Percentiles rank a stretch among this genome's conserved stretches.
Evolutionary conservation across 1,140 invertebrate species (phyloP).

Genomic region (Sarcophaga bullata): DNA sequence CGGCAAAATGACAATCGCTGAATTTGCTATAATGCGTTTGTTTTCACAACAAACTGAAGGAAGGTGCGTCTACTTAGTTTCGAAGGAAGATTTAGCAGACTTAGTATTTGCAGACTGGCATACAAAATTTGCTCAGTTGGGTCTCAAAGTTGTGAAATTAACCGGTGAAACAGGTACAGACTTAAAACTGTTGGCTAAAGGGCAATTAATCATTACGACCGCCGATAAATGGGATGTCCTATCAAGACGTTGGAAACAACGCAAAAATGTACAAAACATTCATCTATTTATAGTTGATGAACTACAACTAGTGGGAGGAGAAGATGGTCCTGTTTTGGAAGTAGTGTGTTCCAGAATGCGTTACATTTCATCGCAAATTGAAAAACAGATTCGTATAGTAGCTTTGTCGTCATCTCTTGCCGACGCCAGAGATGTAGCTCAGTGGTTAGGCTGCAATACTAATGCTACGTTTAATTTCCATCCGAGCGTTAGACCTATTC

Average conservation of each 20-base stretch:
- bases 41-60: constrained; percentile 79
- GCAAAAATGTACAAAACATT: constrained; percentile 98
- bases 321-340: constrained; percentile 93
- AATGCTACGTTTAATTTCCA: constrained; percentile 98
- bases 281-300: constrained; percentile 98
- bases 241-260: constrained; percentile 97
- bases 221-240: constrained; percentile 99
- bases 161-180: constrained; percentile 98
- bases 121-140: constrained; percentile 85
- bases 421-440: constrained; percentile 94
- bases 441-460: constrained; percentile 95
- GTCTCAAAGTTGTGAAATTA: constrained; percentile 89
- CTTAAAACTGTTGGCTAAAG: constrained; percentile 90
- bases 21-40: constrained; percentile 94
- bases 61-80: constrained; percentile 92
- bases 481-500: constrained; percentile 94
- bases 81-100: constrained; percentile 91
- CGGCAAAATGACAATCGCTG: constrained; percentile 96
- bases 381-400: constrained; percentile 94
- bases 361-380: constrained; percentile 97
- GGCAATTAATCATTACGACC: constrained; percentile 95
- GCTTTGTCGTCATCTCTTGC: constrained; percentile 93
- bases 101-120: constrained; percentile 93
- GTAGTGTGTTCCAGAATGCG: constrained; percentile 97
- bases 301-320: constrained; percentile 89